Percentiles rank a stretch among this genome's conserved stretches.
Conservation (phyloP, 2,797 vertebrate species). For the Squalus acanthias region DNA sequence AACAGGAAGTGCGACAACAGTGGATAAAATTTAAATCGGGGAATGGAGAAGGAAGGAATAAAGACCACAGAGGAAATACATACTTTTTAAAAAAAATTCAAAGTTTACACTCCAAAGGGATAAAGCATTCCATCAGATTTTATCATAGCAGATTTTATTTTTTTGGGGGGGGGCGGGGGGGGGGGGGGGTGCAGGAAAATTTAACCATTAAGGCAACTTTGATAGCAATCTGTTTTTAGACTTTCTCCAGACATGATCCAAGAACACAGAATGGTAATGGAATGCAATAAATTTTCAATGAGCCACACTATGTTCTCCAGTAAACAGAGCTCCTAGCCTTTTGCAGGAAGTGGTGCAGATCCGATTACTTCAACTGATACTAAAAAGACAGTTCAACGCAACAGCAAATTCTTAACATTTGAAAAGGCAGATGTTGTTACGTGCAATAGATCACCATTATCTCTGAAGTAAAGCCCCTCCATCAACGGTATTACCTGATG, state of each 20-base stretch:
- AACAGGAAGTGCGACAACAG: background rate
- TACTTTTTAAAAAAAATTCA: background rate
- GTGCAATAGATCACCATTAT: background rate
- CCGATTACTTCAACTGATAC: conserved; percentile 15
- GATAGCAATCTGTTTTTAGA: background rate
- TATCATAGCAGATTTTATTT: background rate
- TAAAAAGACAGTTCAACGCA: background rate
- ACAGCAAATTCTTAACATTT: background rate
- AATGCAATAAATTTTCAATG: conserved; percentile 29
- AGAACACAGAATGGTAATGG: background rate
- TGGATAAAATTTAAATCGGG: background rate
- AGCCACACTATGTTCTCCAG: conserved; percentile 23
- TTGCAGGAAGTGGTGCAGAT: conserved; percentile 11
- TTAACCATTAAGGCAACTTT: background rate
- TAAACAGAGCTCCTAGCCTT: background rate
- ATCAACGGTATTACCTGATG: background rate
- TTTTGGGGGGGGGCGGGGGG: background rate
- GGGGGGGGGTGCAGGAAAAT: background rate
- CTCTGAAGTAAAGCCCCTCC: background rate
- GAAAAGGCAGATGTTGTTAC: background rate
- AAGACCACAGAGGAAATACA: background rate
- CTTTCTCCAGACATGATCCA: background rate
- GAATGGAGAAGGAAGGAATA: background rate
- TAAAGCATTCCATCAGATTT: background rate
- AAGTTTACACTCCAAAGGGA: background rate